Conservation (phyloP, 2,113 vertebrate genomes). For the Bos javanicus region DNA sequence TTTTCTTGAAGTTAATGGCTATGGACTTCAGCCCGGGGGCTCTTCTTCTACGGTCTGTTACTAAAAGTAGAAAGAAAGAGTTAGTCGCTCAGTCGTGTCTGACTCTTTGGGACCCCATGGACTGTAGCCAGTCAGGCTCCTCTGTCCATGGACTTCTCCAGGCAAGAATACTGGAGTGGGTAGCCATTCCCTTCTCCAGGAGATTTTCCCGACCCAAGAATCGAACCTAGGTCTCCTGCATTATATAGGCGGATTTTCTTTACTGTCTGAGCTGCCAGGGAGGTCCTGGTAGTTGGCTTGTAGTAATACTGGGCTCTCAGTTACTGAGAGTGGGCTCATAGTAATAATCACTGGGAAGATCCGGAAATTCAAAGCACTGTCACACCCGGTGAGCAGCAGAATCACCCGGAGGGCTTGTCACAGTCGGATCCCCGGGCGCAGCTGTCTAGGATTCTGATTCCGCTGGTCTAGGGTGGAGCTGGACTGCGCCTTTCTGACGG, state of each 20-base stretch:
- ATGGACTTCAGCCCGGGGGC: neutral
- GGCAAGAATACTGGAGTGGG: neutral
- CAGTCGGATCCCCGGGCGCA: neutral
- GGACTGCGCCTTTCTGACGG: neutral
- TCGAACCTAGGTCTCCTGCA: neutral
- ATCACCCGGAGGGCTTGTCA: neutral
- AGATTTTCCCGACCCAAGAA: neutral
- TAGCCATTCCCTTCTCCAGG: neutral
- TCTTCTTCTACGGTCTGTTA: neutral
- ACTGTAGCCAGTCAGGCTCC: neutral
- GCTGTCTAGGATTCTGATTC: neutral
- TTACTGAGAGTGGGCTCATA: neutral
- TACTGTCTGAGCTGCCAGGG: neutral
- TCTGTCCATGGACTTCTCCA: neutral
- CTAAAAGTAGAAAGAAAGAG: neutral
- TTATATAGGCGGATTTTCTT: neutral
- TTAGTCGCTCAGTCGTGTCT: neutral
- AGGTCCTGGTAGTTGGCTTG: neutral
- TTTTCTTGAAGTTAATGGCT: neutral
- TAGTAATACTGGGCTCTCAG: neutral
- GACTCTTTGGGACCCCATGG: neutral
- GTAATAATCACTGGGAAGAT: neutral
- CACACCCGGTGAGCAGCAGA: neutral
- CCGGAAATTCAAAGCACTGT: neutral
- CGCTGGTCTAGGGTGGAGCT: accelerated